These are phyloP conservation scores for Geotrupes spiniger DNA, from an alignment of 2,888 invertebrate species.

Conservation along the genomic window DNA sequence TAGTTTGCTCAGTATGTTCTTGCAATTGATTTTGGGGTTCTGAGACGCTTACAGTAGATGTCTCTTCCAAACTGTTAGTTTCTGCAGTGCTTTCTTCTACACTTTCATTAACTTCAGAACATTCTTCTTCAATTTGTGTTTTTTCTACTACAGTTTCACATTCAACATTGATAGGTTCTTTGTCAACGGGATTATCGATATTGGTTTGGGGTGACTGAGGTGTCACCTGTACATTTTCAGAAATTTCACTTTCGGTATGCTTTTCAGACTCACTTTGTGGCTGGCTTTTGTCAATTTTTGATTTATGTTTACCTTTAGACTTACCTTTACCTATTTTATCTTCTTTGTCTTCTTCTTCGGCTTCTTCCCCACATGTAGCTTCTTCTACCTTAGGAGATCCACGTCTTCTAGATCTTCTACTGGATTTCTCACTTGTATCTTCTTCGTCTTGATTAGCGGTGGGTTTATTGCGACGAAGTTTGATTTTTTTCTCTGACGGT, in stretches of 20 bases:
- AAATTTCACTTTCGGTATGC: constrained; percentile 43
- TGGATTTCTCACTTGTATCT: constrained; percentile 50
- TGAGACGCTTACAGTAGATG: too few species aligned
- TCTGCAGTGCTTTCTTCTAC: too few species aligned
- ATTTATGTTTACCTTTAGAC: constrained; percentile 50
- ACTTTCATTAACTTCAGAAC: too few species aligned
- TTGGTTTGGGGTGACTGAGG: constrained; percentile 44
- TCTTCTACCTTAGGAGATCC: constrained; percentile 30
- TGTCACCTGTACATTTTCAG: constrained; percentile 50
- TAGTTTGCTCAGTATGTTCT: too few species aligned
- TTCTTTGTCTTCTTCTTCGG: constrained; percentile 42
- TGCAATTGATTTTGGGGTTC: too few species aligned
- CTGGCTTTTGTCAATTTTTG: constrained; percentile 42
- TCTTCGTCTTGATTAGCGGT: constrained; percentile 45
- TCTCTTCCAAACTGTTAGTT: too few species aligned
- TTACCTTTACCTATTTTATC: constrained; percentile 48
- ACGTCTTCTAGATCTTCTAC: constrained; percentile 48
- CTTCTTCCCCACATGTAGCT: constrained; percentile 28
- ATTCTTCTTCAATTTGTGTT: background rate
- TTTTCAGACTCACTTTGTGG: constrained; percentile 40
- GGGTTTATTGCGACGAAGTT: constrained; percentile 55
- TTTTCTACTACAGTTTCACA: background rate
- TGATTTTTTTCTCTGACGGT: constrained; percentile 47
- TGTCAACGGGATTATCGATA: constrained; percentile 43
- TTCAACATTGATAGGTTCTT: constrained; percentile 24